These are phyloP conservation scores for Plutomurus gul DNA, from an alignment of 1,140 invertebrate genomes.

Conservation along the genomic window DNA sequence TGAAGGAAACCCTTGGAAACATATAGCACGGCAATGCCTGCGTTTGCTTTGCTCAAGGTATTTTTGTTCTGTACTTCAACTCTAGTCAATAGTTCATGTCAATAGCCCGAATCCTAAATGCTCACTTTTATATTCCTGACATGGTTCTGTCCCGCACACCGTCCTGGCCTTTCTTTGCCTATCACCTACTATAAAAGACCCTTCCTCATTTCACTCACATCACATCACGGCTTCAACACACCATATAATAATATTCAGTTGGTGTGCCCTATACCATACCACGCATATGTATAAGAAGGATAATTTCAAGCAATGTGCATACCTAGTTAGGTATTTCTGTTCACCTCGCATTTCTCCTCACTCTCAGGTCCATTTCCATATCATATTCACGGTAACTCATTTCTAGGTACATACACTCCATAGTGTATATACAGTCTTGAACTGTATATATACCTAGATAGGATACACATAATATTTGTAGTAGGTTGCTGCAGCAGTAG, in stretches of 20 bases:
- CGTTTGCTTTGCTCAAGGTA: not conserved
- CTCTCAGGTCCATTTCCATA: not conserved
- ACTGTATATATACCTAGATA: too few relatives aligned
- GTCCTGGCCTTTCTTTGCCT: not conserved
- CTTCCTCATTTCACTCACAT: slow-evolving; percentile 26
- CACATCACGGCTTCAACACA: not conserved
- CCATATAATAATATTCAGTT: not conserved
- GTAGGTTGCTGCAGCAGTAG: slow-evolving; percentile 2
- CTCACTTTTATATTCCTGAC: slow-evolving; percentile 24
- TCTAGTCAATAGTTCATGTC: slow-evolving; percentile 42
- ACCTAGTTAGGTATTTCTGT: not conserved
- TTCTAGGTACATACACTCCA: not conserved
- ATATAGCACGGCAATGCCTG: not conserved
- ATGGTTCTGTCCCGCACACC: slow-evolving; percentile 17
- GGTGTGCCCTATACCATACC: not conserved
- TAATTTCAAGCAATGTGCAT: not conserved
- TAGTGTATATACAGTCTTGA: not conserved
- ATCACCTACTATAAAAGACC: slow-evolving; percentile 21
- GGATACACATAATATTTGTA: not conserved
- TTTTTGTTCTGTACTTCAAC: slow-evolving; percentile 22
- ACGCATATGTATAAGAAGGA: not conserved
- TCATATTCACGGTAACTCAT: not conserved
- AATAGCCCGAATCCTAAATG: slow-evolving; percentile 39
- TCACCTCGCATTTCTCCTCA: not conserved
- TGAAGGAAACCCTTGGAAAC: slow-evolving; percentile 14